Conservation (phyloP, 2,888 invertebrate genomes). For the Tuberolachnus salignus region DNA sequence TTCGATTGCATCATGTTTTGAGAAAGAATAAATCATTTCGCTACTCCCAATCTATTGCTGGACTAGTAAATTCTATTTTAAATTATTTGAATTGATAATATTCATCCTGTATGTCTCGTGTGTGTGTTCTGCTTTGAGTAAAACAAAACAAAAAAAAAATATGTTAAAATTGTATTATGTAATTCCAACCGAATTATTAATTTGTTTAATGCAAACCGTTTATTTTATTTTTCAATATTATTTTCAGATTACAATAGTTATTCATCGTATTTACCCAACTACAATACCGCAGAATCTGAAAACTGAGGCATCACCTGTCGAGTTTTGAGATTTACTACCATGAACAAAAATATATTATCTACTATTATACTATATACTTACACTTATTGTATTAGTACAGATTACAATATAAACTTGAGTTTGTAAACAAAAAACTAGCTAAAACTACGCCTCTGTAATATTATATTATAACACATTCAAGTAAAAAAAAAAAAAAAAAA, state of each 20-base stretch:
- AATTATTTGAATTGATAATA: too few relatives aligned
- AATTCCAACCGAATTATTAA: too few relatives aligned
- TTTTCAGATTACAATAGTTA: constrained; percentile 51
- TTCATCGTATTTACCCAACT: constrained; percentile 45
- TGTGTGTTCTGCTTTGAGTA: too few relatives aligned
- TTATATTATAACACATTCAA: constrained; percentile 40
- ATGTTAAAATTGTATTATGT: background rate
- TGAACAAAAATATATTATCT: background rate
- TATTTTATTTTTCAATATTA: too few relatives aligned
- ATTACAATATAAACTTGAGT: constrained; percentile 15
- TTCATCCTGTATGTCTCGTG: too few relatives aligned
- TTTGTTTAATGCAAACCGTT: too few relatives aligned
- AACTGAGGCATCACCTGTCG: constrained; percentile 31
- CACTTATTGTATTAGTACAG: constrained; percentile 34
- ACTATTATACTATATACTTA: too few relatives aligned
- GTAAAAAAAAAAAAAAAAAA: constrained; percentile 39
- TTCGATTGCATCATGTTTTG: too few relatives aligned
- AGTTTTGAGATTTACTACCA: constrained; percentile 38
- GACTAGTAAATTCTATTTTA: too few relatives aligned
- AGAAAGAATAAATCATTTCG: too few relatives aligned
- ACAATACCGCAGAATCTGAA: constrained; percentile 26
- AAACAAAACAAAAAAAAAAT: too few relatives aligned
- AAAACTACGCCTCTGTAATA: constrained; percentile 18
- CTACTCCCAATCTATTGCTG: too few relatives aligned
- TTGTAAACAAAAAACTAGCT: background rate